phyloP scores from a whole-genome alignment of 2,888 invertebrate genomes.

The Ennomos fuscantarius region DNA sequence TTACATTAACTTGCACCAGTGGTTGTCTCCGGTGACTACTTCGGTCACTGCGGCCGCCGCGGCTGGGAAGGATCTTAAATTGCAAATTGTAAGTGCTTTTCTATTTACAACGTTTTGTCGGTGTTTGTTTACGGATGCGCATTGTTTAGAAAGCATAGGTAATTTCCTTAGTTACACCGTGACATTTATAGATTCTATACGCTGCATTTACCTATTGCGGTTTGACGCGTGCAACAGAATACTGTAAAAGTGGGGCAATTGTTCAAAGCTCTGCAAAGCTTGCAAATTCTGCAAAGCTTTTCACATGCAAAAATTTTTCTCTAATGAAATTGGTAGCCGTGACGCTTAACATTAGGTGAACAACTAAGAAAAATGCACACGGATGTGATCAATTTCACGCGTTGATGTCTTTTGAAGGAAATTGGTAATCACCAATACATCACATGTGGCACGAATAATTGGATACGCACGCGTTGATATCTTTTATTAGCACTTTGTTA shows the following conservation, averaged over 20 bases:
- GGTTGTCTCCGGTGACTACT: constrained; percentile 92
- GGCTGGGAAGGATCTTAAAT: constrained; percentile 91
- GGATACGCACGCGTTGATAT: constrained; percentile 26
- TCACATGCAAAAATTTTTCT: no score
- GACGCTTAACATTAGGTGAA: no score
- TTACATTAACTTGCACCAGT: constrained; percentile 95
- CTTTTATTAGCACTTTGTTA: constrained; percentile 27
- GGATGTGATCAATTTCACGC: constrained; percentile 10
- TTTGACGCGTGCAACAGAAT: background rate
- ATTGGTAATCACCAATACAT: background rate
- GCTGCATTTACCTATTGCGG: background rate
- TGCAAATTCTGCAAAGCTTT: constrained; percentile 5
- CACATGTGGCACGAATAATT: constrained; percentile 5
- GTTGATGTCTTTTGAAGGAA: constrained; percentile 13
- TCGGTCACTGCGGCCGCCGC: constrained; percentile 79
- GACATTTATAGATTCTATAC: background rate
- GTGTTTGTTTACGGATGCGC: constrained; percentile 34
- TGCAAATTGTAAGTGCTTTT: constrained; percentile 87
- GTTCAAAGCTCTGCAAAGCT: constrained; percentile 15
- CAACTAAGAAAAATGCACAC: background rate
- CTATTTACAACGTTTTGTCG: constrained; percentile 21
- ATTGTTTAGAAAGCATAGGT: constrained; percentile 29
- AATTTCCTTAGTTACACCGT: constrained; percentile 3
- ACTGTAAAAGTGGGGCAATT: constrained; percentile 1
- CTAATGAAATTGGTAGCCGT: background rate